Evolutionary conservation across 2,888 invertebrate genomes (phyloP).

Genomic region (Hydrotaea diabolus): DNA sequence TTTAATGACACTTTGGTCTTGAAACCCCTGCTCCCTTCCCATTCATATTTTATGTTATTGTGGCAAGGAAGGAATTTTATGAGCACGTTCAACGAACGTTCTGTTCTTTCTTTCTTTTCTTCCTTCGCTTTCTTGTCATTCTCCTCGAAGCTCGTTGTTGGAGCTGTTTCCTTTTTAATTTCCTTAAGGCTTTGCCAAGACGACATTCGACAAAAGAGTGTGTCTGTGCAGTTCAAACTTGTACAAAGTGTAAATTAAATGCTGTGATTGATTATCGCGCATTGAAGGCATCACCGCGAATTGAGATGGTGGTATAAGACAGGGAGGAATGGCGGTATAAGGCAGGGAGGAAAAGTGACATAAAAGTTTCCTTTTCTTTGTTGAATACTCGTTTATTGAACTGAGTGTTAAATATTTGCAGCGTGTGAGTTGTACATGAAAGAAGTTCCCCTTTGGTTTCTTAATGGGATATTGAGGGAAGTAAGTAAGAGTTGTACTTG

Average conservation of each 20-base stretch:
- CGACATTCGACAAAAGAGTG: background rate
- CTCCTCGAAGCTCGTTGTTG: too few species aligned
- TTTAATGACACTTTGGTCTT: conserved; percentile 39
- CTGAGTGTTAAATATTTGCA: conserved; percentile 3
- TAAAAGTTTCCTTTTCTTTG: conserved; percentile 2
- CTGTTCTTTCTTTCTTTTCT: background rate
- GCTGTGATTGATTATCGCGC: conserved; percentile 63
- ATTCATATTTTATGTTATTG: background rate
- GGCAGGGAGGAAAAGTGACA: background rate
- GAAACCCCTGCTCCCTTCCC: background rate
- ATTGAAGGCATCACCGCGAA: background rate
- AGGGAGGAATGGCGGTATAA: background rate
- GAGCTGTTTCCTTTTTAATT: conserved; percentile 33
- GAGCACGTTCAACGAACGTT: background rate
- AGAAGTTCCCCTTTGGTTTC: conserved; percentile 1
- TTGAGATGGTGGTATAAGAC: background rate
- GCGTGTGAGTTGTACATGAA: background rate
- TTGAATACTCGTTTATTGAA: background rate
- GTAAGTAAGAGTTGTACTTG: too few species aligned
- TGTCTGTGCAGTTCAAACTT: background rate
- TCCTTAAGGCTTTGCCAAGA: conserved; percentile 27
- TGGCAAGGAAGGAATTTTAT: background rate
- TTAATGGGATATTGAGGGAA: background rate
- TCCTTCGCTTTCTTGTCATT: background rate
- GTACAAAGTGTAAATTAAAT: conserved; percentile 57